Evolutionary conservation across 2,888 invertebrate species (phyloP), one percentile per base, ranked within the genome.

Genomic region (Anthoptus insignis): DNA sequence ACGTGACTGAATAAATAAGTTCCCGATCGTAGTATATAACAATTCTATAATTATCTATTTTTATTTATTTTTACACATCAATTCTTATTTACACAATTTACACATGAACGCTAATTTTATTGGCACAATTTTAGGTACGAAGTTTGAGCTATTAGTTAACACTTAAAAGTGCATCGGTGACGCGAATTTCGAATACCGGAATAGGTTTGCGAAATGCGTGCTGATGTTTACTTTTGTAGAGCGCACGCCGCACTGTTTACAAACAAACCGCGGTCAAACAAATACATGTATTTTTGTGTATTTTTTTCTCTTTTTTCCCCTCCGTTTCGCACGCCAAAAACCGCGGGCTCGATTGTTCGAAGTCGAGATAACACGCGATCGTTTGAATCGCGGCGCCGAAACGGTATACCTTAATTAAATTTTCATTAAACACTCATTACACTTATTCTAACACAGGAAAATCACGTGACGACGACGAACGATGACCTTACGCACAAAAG

Each of bases 401-500:
- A 42, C 58, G 50, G 32, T 42, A 59, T 56, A 61, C 61, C 53
- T 49, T 45, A 65, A 70, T 65, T 64, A 66, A 68, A 59, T 52
- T 65, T 69, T 63, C 54, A 64, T 57, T 58, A 52, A 64, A 69
- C 66, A 71, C 71, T 60, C 65, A 66, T 65, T 65, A 61, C 71
- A 74, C 70, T 69, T 67, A 71, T 70, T 73, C 76, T 76, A 68
- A 77, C 74, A 78, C 70, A 69, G 69, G 64, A 67, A 73, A 79
- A 84, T 70, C 81, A 91, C 90, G 78, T 77, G 74, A 91, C 90
- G 78, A 92, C 91, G 88, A 87, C 74, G 70, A 93, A 93, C 92
- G 79, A 92, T 89, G 89, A 93, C 92, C 81, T 82, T 85, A 93
- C 93, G 89, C 85, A 92, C 92, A 86, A 89, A 93, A 89, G 87